phyloP scores from a whole-genome alignment of 2,113 vertebrate species.

The Anolis carolinensis region DNA sequence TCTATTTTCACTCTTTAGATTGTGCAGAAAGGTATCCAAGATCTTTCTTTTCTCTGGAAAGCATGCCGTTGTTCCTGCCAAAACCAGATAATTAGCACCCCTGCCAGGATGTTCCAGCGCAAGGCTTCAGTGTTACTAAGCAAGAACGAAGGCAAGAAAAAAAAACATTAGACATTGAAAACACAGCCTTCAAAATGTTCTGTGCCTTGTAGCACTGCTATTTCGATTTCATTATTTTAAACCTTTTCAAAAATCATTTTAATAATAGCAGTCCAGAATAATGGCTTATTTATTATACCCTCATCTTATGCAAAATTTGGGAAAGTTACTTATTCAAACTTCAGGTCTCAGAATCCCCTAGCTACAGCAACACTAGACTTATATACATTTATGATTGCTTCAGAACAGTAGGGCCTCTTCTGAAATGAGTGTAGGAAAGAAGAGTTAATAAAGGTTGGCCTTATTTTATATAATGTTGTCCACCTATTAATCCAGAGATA shows the following conservation, averaged over 20 bases:
- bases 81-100: conserved; percentile 11
- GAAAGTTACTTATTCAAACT: too few species aligned
- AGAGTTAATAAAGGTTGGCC: neutral
- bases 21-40: neutral
- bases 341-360: too few species aligned
- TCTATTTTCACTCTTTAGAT: neutral
- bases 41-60: conserved; percentile 13
- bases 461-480: neutral
- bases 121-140: neutral
- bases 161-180: neutral
- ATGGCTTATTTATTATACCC: neutral
- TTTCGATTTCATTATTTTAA: neutral
- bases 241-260: neutral
- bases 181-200: conserved; percentile 1
- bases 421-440: neutral
- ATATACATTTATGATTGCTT: neutral
- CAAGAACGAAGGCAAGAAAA: neutral
- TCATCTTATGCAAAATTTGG: neutral
- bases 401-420: neutral
- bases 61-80: neutral
- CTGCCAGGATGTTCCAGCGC: conserved; percentile 8
- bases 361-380: too few species aligned
- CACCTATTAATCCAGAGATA: too few species aligned
- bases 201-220: neutral
- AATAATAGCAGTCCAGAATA: neutral